phyloP scores from a whole-genome alignment of 2,113 vertebrate species.

The Elgaria multicarinata region DNA sequence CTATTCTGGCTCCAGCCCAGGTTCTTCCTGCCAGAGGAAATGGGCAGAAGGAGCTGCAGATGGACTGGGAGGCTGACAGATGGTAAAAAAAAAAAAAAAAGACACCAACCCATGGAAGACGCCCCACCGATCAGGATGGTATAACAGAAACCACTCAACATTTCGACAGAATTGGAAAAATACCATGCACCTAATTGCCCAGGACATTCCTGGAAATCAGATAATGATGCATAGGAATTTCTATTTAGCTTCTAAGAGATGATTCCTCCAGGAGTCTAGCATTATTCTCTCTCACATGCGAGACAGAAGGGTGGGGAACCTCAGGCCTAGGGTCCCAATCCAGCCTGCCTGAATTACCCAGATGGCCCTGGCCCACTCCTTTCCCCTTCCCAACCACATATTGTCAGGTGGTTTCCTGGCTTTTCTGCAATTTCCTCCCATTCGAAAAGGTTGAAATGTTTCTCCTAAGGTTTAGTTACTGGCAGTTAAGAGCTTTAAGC shows the following conservation, averaged over 20 bases:
- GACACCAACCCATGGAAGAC: neutral
- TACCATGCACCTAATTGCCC: neutral
- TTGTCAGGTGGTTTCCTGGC: no score
- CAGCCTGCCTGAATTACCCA: no score
- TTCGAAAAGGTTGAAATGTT: no score
- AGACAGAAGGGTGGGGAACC: no score
- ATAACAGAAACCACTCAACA: neutral
- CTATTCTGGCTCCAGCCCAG: no score
- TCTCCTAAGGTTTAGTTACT: no score
- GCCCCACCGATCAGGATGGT: neutral
- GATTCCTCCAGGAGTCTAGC: neutral
- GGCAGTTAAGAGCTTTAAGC: no score
- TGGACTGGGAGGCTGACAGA: neutral
- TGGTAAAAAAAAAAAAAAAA: neutral
- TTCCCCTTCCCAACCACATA: no score
- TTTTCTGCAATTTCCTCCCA: no score
- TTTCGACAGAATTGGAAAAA: neutral
- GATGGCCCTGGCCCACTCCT: no score
- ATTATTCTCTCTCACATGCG: no score
- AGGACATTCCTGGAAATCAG: neutral
- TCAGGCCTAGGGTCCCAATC: no score
- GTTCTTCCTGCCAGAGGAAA: neutral
- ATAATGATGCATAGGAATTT: neutral
- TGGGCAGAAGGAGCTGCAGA: neutral
- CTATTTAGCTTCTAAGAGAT: neutral